Percentiles rank a stretch among this genome's conserved stretches.
Conservation (phyloP, 2,888 invertebrate genomes). For the Slavum lentiscoides region DNA sequence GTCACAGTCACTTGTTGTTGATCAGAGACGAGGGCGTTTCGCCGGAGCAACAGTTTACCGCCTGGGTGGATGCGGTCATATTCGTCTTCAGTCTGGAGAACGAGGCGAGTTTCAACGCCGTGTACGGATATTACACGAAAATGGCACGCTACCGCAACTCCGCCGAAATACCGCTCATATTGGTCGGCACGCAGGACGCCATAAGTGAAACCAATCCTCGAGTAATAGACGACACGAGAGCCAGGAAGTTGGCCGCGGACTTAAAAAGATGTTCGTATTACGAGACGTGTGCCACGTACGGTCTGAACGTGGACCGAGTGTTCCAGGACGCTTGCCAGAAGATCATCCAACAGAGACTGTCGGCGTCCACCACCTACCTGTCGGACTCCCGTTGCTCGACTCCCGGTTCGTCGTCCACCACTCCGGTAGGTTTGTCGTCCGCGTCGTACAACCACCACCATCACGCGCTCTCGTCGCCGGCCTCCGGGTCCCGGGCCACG, state of each 20-base stretch:
- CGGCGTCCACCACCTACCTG: conserved; percentile 68
- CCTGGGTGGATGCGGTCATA: conserved; percentile 98
- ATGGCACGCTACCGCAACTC: conserved; percentile 94
- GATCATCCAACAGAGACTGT: conserved; percentile 81
- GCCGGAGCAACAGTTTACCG: conserved; percentile 96
- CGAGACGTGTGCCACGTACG: conserved; percentile 97
- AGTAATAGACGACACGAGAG: conserved; percentile 92
- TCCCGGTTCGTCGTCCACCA: conserved; percentile 58
- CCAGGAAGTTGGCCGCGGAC: conserved; percentile 90
- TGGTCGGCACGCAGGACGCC: conserved; percentile 97
- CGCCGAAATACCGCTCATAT: conserved; percentile 91
- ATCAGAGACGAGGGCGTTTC: too few species aligned
- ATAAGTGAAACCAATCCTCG: conserved; percentile 96
- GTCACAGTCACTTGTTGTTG: too few species aligned
- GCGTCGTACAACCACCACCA: conserved; percentile 56
- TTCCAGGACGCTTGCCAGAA: conserved; percentile 98
- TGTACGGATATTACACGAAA: conserved; percentile 93
- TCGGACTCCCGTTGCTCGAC: conserved; percentile 78
- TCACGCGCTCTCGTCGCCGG: conserved; percentile 61
- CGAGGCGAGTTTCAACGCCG: conserved; percentile 93
- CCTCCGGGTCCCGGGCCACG: conserved; percentile 58
- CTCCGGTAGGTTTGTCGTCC: conserved; percentile 61
- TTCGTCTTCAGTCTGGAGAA: conserved; percentile 98
- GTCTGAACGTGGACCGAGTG: conserved; percentile 94
- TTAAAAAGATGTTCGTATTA: conserved; percentile 94